Percentiles rank a stretch among this genome's conserved stretches.
Evolutionary conservation across 2,113 vertebrate species (phyloP).

Genomic region (Mus pahari): DNA sequence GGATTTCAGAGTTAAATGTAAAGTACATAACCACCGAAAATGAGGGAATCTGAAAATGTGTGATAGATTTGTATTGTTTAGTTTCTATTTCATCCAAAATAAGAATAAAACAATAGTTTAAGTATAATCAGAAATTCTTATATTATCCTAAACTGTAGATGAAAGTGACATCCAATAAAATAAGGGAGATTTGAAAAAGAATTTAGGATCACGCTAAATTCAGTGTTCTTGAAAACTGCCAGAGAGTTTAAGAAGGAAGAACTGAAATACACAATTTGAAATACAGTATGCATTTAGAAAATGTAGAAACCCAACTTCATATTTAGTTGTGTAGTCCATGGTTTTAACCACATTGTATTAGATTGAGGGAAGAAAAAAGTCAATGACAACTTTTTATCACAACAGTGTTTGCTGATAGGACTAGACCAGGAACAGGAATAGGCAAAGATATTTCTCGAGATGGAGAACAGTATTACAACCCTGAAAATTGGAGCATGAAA

Average conservation of each 20-base stretch:
- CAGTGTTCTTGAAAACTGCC: constrained; percentile 1
- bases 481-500: background rate
- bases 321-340: background rate
- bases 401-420: background rate
- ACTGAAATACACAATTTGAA: background rate
- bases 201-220: background rate
- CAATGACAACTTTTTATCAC: background rate
- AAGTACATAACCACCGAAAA: background rate
- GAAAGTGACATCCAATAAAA: background rate
- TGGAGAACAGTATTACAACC: background rate
- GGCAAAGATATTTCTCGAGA: background rate
- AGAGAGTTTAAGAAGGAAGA: background rate
- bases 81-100: background rate
- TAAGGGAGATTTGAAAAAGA: background rate
- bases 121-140: background rate
- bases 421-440: background rate
- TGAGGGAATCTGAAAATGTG: background rate
- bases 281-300: background rate
- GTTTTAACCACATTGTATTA: background rate
- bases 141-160: background rate
- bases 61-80: background rate
- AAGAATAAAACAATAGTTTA: background rate
- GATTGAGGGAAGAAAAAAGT: background rate
- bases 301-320: background rate
- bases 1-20: background rate